These are phyloP conservation scores for Piscicola geometra DNA, from an alignment of 2,888 invertebrate genomes.

Conservation along the genomic window DNA sequence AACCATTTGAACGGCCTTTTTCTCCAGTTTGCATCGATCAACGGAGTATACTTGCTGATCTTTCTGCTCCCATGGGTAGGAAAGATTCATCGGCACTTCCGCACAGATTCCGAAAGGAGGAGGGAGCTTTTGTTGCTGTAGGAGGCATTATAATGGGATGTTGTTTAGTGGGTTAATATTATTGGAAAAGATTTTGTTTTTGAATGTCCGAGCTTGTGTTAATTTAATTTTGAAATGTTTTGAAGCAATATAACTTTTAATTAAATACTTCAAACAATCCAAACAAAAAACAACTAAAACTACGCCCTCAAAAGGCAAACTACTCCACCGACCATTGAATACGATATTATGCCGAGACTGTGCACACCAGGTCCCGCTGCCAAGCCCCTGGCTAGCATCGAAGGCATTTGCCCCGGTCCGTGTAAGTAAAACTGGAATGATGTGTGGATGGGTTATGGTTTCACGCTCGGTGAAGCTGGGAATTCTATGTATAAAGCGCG, in stretches of 20 bases:
- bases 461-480: no score
- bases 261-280: no score
- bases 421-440: slow-evolving; percentile 32
- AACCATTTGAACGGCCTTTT: slow-evolving; percentile 29
- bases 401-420: slow-evolving; percentile 30
- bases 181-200: no score
- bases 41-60: slow-evolving; percentile 34
- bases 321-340: slow-evolving; percentile 32
- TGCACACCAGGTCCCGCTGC: slow-evolving; percentile 34
- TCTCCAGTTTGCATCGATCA: slow-evolving; percentile 34
- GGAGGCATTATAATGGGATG: not conserved
- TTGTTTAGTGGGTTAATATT: not conserved
- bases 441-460: no score
- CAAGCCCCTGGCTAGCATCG: slow-evolving; percentile 34
- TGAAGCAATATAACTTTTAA: no score
- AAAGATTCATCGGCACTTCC: not conserved
- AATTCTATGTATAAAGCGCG: no score
- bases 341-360: slow-evolving; percentile 34
- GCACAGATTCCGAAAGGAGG: slow-evolving; percentile 36
- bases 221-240: no score
- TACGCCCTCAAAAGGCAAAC: not conserved
- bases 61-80: not conserved
- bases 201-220: no score
- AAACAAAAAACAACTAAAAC: not conserved
- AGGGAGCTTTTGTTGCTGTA: slow-evolving; percentile 29